A percentile compares a stretch with the other conserved stretches of the same genome.
These are phyloP conservation scores for Elanoides forficatus DNA, from an alignment of 2,113 vertebrate species.

Conservation along the genomic window DNA sequence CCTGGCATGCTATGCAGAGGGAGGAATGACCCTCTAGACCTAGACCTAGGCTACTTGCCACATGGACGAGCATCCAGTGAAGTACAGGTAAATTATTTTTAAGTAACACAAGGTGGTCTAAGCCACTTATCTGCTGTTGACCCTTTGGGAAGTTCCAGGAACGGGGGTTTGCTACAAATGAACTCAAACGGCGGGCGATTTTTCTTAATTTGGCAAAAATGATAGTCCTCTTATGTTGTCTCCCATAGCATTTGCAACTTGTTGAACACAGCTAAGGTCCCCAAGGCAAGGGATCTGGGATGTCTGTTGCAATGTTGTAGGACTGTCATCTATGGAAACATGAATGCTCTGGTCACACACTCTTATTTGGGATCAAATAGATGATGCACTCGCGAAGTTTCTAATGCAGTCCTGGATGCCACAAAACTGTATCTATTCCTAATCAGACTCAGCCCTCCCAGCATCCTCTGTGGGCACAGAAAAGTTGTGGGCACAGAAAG, in stretches of 20 bases:
- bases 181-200: neutral
- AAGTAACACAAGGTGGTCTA: neutral
- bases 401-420: neutral
- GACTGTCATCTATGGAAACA: neutral
- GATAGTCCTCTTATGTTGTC: neutral
- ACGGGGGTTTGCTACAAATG: fast-evolving
- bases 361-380: neutral
- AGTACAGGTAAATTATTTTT: neutral
- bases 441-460: neutral
- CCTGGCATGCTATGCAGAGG: neutral
- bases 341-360: neutral
- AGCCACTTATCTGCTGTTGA: neutral
- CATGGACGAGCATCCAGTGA: neutral
- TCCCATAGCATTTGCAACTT: neutral
- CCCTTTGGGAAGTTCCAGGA: neutral
- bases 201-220: neutral
- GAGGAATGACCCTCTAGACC: fast-evolving
- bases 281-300: neutral
- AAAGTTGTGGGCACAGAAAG: neutral
- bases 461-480: neutral
- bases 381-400: neutral
- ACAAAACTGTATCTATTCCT: neutral
- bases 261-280: neutral
- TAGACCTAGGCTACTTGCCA: neutral
- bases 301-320: neutral